Evolutionary conservation across 37 sponge, comb jelly and placozoan genomes (phyloP), one percentile per base, ranked within the genome.

Genomic region (Theonella swinhoei): DNA sequence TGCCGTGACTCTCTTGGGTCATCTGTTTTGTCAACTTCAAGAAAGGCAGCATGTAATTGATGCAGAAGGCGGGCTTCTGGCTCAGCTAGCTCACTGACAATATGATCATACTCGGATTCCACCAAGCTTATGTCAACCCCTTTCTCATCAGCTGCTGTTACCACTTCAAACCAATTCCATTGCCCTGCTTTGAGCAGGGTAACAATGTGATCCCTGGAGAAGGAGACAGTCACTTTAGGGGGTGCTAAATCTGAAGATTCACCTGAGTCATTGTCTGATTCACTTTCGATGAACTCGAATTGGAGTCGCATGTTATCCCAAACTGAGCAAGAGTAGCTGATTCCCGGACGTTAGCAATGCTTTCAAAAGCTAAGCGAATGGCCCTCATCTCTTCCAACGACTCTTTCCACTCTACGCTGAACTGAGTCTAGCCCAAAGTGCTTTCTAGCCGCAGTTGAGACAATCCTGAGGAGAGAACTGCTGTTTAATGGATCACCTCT

Each of bases 291-390:
- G n/a, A n/a, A n/a, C n/a, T n/a, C n/a, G n/a, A n/a, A n/a, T n/a
- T n/a, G n/a, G n/a, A n/a, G n/a, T n/a, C n/a, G n/a, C n/a, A n/a
- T n/a, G n/a, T n/a, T n/a, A n/a, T n/a, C n/a, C n/a, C n/a, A n/a
- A n/a, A n/a, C n/a, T n/a, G n/a, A n/a, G n/a, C n/a, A n/a, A n/a
- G n/a, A n/a, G n/a, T n/a, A n/a, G n/a, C n/a, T n/a, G n/a, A n/a
- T n/a, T n/a, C n/a, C n/a, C n/a, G n/a, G n/a, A n/a, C n/a, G n/a
- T n/a, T n/a, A n/a, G n/a, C n/a, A n/a, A n/a, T n/a, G n/a, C n/a
- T 11, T 4, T 74, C 75, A 74, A 43, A 41, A 26, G 54, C 75
- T 25, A 24, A 25, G 26, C 59, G 75, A 24, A 74, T 74, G 4
- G 17, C 25, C 54, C 23, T 42, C 23, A 11, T 8, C 9, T 42